Conservation (phyloP, 1,140 invertebrate species). For the Neodiprion pinetum region DNA sequence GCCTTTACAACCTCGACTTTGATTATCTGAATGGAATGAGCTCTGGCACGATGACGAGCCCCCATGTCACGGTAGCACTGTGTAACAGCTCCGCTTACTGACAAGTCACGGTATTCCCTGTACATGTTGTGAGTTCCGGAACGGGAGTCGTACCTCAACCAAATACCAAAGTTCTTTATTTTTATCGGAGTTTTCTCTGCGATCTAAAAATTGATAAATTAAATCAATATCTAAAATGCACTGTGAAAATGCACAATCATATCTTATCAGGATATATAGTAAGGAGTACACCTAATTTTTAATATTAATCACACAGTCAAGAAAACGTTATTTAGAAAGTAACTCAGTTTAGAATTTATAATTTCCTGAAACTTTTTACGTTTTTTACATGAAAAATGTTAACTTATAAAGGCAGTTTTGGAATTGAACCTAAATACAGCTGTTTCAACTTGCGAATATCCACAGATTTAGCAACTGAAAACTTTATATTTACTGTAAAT, state of each 20-base stretch:
- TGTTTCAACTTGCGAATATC: too few species aligned
- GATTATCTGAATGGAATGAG: slow-evolving; percentile 98
- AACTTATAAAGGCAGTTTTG: too few species aligned
- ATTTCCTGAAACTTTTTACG: too few species aligned
- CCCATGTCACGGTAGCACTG: slow-evolving; percentile 99
- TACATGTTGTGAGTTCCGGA: slow-evolving; percentile 99
- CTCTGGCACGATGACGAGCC: slow-evolving; percentile 95
- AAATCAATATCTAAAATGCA: background rate
- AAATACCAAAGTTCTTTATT: slow-evolving; percentile 99
- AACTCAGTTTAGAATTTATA: too few species aligned
- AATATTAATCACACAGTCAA: slow-evolving; percentile 11
- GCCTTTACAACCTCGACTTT: slow-evolving; percentile 92
- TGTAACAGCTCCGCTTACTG: slow-evolving; percentile 94
- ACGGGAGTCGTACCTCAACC: slow-evolving; percentile 96
- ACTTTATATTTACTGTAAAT: too few species aligned
- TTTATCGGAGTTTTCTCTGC: slow-evolving; percentile 90
- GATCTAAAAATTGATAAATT: slow-evolving; percentile 64
- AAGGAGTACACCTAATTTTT: slow-evolving; percentile 9
- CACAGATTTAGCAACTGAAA: too few species aligned
- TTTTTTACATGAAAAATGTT: too few species aligned
- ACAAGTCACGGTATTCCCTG: slow-evolving; percentile 97
- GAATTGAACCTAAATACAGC: too few species aligned
- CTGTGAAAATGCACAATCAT: slow-evolving; percentile 13
- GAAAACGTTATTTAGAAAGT: background rate
- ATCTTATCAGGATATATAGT: background rate